Evolutionary conservation across 2,113 vertebrate genomes (phyloP).

Genomic region (Leucoraja erinaceus): DNA sequence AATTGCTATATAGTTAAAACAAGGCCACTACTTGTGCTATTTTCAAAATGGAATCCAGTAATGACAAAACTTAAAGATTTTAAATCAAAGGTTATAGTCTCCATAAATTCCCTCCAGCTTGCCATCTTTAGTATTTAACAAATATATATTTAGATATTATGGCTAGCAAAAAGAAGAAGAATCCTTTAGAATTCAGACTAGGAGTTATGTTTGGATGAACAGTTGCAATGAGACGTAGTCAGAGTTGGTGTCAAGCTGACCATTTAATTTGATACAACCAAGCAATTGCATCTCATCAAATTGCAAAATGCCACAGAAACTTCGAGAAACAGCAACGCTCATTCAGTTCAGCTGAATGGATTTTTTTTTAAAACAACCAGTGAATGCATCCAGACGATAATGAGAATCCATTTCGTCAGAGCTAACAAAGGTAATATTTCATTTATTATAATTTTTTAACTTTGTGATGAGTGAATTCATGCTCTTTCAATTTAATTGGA

Average conservation of each 20-base stretch:
- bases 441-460: not conserved
- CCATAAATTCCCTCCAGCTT: not conserved
- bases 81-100: not conserved
- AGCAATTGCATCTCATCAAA: conserved; percentile 53
- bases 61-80: not conserved
- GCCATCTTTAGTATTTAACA: not conserved
- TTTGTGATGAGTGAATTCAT: not conserved
- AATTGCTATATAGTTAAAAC: not conserved
- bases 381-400: not conserved
- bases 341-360: not conserved
- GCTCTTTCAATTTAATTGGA: not conserved
- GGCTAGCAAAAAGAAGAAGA: not conserved
- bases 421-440: not conserved
- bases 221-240: conserved; percentile 47
- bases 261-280: conserved; percentile 50
- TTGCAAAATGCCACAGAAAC: conserved; percentile 53
- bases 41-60: not conserved
- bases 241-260: conserved; percentile 50
- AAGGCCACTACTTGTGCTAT: not conserved
- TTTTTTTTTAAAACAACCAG: not conserved
- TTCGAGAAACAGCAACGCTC: conserved; percentile 42
- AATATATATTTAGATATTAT: not conserved
- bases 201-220: conserved; percentile 40
- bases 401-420: not conserved
- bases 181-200: not conserved